Conservation (phyloP, 2,113 vertebrate species). For the Gallinago jamesoni region DNA sequence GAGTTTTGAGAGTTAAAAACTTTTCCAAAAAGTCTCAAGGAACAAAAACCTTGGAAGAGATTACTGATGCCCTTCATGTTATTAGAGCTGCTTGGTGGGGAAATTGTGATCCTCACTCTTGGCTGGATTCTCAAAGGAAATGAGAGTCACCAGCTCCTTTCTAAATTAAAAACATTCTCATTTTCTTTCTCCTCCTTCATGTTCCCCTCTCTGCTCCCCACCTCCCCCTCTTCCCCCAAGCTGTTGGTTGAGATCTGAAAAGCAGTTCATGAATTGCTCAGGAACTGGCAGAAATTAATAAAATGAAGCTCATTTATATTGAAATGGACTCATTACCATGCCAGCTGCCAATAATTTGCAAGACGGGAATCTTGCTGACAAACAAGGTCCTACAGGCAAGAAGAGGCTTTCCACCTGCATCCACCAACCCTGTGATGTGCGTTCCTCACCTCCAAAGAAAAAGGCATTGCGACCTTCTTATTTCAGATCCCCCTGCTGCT, state of each 20-base stretch:
- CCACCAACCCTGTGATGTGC: not conserved
- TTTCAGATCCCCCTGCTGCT: not conserved
- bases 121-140: not conserved
- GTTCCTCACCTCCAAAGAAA: not conserved
- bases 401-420: constrained; percentile 63
- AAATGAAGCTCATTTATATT: constrained; percentile 74
- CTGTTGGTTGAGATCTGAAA: constrained; percentile 63
- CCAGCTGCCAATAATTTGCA: constrained; percentile 76
- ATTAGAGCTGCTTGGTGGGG: not conserved
- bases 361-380: constrained; percentile 64
- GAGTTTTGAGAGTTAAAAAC: not conserved
- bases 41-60: not conserved
- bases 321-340: constrained; percentile 75
- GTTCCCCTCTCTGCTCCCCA: not conserved
- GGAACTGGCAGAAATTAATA: constrained; percentile 76
- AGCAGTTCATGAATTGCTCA: constrained; percentile 67
- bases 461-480: not conserved
- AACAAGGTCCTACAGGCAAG: constrained; percentile 48
- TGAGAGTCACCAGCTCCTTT: not conserved
- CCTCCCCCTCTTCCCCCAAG: constrained; percentile 31
- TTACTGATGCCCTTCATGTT: not conserved
- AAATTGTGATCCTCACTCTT: not conserved
- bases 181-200: constrained; percentile 31
- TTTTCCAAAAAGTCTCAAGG: not conserved
- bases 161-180: not conserved